Evolutionary conservation across 1,140 invertebrate genomes (phyloP), one percentile per base, ranked within the genome.

Genomic region (Epicauta chinensis): DNA sequence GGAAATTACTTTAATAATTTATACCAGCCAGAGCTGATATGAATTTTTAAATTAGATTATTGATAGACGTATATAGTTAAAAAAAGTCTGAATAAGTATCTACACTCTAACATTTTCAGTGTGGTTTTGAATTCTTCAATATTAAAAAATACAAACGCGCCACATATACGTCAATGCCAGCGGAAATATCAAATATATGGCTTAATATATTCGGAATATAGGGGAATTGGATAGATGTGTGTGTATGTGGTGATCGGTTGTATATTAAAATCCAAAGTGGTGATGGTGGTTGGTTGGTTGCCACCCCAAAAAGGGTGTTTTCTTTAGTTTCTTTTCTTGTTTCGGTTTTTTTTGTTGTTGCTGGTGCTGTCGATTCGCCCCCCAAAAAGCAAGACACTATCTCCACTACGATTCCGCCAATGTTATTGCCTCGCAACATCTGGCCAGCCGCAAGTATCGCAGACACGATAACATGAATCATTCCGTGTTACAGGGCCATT

Each of bases 371-470:
- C n/a, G n/a, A n/a, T n/a, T n/a, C n/a, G n/a, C n/a, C n/a, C 23
- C 4, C 23, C 23, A 23, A 23, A 23, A 7, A n/a, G n/a, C n/a
- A n/a, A 51, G 42, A 2, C 23, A 5, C 4, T 41, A 11, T 32
- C 30, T 17, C 38, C 42, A 52, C 50, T 45, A 52, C 4, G 7
- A 38, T 45, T 16, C 29, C 38, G 45, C 37, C 50, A 30, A 45
- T 52, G 50, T 52, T 52, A 52, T 52, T 52, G 43, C 38, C 41
- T 51, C 31, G 48, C 17, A 56, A 56, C 54, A 56, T 56, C 49
- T 56, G 54, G 51, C 41, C 39, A 43, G 16, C 54, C 50, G 44
- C 50, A 45, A 52, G 30, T 51, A 40, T 51, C 41, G 49, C 39
- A 45, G 50, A 52, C 50, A 41, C 37, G 49, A 47, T 46, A 48